Base-by-base conservation (phyloP, 1,140 invertebrate species). In the Choristoneura fumiferana region DNA sequence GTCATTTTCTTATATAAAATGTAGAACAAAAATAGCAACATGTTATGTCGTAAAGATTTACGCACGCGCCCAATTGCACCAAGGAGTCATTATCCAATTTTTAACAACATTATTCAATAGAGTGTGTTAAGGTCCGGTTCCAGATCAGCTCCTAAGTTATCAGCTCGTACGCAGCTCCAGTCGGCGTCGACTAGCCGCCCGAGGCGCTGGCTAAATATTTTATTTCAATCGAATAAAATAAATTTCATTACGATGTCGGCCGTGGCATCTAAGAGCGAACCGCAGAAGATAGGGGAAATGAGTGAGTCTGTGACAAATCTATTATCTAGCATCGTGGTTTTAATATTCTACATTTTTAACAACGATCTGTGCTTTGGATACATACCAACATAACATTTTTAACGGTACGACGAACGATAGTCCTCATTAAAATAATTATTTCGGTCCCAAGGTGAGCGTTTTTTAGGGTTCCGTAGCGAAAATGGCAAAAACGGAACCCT, bases 41-140 rank as follows among this genome's bases (percentile, higher is more conserved):
- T 29, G 18, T 37, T 37, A 9, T 33, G 10, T 8, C 18, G 43
- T 29, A 22, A 49, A 49, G 14, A 15, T 49, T 49, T 15, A 49
- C 18, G 22, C 18, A 29, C 17, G 43, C 9, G 10, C 43, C 12
- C 18, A 49, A 10, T n/a, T 6, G 18, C 4, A 33, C 22, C 18
- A 49, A 49, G 43, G 9, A 18, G 43, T 49, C 43, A 29, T 49
- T 49, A 49, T 49, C 17, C 43, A 49, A 49, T 49, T 49, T 49
- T 49, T 49, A 49, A 17, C 12, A 8, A 49, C 43, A 49, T 49
- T 49, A 49, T 33, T 14, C 43, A 49, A 49, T 49, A 33, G 18
- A 49, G 43, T 29, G 18, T 49, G 43, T 49, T 49, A 49, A 17
- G 5, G 22, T 8, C 0, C 18, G 22, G 12, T 14, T 12, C 43